A percentile compares a stretch with the other conserved stretches of the same genome.
phyloP scores from a whole-genome alignment of 2,113 vertebrate genomes.

The Andinoacara biseriatus region DNA sequence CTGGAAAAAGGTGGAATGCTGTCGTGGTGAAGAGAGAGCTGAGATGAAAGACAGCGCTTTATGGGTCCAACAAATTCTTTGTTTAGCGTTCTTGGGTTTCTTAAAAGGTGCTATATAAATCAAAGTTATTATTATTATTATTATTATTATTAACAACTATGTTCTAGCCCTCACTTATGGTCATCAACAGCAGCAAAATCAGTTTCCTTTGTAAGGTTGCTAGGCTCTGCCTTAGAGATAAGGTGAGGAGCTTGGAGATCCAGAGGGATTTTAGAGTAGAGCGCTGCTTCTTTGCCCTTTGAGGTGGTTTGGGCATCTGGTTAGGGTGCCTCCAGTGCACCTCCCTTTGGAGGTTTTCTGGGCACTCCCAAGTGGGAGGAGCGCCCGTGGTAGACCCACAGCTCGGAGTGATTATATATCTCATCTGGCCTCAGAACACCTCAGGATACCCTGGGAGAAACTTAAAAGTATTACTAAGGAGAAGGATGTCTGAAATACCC shows the following conservation, averaged over 20 bases:
- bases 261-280: background rate
- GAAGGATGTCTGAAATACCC: background rate
- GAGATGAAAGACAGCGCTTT: background rate
- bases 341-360: background rate
- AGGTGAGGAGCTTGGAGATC: background rate
- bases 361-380: background rate
- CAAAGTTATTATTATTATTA: too few relatives aligned
- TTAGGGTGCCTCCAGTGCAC: background rate
- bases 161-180: background rate
- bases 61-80: too few relatives aligned
- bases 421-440: background rate
- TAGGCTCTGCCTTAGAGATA: background rate
- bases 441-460: background rate
- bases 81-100: too few relatives aligned
- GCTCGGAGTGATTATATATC: background rate
- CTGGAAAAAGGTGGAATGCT: background rate
- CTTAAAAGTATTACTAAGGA: background rate
- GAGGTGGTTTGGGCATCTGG: background rate
- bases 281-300: too few relatives aligned
- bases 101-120: too few relatives aligned
- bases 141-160: too few relatives aligned
- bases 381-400: background rate
- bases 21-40: background rate
- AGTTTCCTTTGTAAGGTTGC: background rate
- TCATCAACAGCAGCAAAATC: background rate